These are phyloP conservation scores for Bibio marci DNA, from an alignment of 2,888 invertebrate species.

Conservation along the genomic window DNA sequence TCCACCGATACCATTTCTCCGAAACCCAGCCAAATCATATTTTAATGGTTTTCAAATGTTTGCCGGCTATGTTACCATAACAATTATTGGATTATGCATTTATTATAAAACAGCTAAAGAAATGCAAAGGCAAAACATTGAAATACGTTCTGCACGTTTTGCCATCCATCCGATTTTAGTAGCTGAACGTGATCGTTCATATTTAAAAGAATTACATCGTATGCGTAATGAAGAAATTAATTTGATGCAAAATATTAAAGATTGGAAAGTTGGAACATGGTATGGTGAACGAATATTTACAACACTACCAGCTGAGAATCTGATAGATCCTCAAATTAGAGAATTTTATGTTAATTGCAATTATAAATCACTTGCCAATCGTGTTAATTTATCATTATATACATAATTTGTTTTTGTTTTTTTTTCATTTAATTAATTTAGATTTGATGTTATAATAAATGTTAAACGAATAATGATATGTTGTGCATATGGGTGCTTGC, in stretches of 20 bases:
- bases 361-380: too few relatives aligned
- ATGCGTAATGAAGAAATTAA: conserved; percentile 73
- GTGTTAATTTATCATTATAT: too few relatives aligned
- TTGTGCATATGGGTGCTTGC: too few relatives aligned
- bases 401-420: too few relatives aligned
- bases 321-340: conserved; percentile 42
- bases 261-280: conserved; percentile 80
- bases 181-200: conserved; percentile 75
- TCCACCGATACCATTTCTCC: too few relatives aligned
- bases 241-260: conserved; percentile 77
- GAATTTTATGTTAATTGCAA: conserved; percentile 57
- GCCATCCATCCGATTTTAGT: conserved; percentile 59
- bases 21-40: too few relatives aligned
- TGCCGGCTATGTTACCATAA: conserved; percentile 40
- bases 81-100: too few relatives aligned
- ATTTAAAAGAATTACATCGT: conserved; percentile 56
- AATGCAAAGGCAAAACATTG: conserved; percentile 40
- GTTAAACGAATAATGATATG: too few relatives aligned
- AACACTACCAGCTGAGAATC: conserved; percentile 42
- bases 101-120: conserved; percentile 38
- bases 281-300: conserved; percentile 71
- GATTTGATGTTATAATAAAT: too few relatives aligned
- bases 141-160: conserved; percentile 58
- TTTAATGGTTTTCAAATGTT: conserved; percentile 43
- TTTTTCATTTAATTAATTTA: too few relatives aligned